Base-by-base conservation (phyloP, 2,888 invertebrate genomes). In the Neria commutata region DNA sequence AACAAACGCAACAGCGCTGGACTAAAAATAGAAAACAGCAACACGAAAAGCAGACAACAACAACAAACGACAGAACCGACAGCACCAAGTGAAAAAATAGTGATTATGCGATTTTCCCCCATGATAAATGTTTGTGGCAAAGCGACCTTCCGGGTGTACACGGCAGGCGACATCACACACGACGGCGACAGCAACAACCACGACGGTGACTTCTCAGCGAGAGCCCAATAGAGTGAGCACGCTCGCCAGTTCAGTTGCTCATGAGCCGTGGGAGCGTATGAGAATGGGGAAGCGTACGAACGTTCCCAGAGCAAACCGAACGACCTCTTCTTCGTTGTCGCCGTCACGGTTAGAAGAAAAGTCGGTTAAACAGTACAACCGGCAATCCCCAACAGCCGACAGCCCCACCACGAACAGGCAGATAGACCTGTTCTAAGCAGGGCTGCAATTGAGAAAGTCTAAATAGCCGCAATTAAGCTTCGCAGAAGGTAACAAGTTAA, bases 81-180 rank as follows among this genome's bases (percentile, higher is more conserved):
- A 55, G 75, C 72, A 72, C 68, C n/a, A n/a, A n/a, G n/a, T n/a
- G n/a, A n/a, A n/a, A n/a, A n/a, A n/a, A n/a, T n/a, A n/a, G n/a
- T 73, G 74, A 74, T 74, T 76, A 73, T 72, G 71, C 75, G 71
- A 72, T 73, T 73, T 72, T 69, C 73, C n/a, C n/a, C n/a, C 71
- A 73, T 73, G 72, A 74, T 74, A 74, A 74, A 74, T 70, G 68
- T 71, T n/a, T 73, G 73, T 71, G 73, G 73, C 70, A 75, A 75
- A 75, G 71, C 74, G 76, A 74, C 75, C 74, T 74, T 74, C 74
- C 74, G 76, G 76, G 68, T 69, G 72, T 71, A 63, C 68, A 69
- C 61, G 51, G 56, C 60, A 51, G 49, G 50, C 59, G 45, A 52
- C 46, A 54, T 51, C 59, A 53, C 56, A 59, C 56, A 37, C 54